These are phyloP conservation scores for Xenopus laevis DNA, from an alignment of 2,113 vertebrate species.

Conservation along the genomic window DNA sequence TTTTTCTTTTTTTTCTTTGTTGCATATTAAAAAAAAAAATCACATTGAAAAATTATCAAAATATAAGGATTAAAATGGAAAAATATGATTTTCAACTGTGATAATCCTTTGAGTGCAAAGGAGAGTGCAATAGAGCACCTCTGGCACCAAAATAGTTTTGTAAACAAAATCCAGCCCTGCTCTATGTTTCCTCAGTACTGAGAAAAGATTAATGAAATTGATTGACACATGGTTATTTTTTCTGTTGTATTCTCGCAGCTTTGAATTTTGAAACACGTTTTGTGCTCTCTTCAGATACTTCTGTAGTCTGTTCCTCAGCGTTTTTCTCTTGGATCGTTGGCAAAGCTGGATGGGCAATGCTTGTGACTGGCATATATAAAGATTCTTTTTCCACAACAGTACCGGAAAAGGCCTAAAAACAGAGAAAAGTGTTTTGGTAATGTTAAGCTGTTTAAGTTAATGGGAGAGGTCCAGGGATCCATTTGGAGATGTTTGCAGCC, in stretches of 20 bases:
- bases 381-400: slow-evolving; percentile 93
- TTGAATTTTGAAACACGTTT: slow-evolving; percentile 87
- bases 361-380: slow-evolving; percentile 69
- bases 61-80: neutral
- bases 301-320: slow-evolving; percentile 75
- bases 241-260: slow-evolving; percentile 84
- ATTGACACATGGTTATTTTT: slow-evolving; percentile 50
- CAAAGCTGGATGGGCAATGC: slow-evolving; percentile 74
- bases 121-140: neutral
- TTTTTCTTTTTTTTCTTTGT: no score
- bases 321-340: slow-evolving; percentile 91
- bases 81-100: slow-evolving; percentile 2
- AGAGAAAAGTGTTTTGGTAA: no score
- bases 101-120: neutral
- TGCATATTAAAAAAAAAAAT: neutral
- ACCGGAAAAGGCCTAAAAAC: slow-evolving; percentile 88
- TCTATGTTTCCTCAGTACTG: neutral
- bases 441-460: no score
- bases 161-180: slow-evolving; percentile 23
- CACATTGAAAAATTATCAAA: slow-evolving; percentile 8
- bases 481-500: no score
- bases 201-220: neutral
- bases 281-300: slow-evolving; percentile 62
- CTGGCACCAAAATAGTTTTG: slow-evolving; percentile 4
- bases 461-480: no score